Percentiles rank a stretch among this genome's conserved stretches.
These are phyloP conservation scores for Gonatopus flavifemur DNA, from an alignment of 1,140 invertebrate genomes.

Conservation along the genomic window DNA sequence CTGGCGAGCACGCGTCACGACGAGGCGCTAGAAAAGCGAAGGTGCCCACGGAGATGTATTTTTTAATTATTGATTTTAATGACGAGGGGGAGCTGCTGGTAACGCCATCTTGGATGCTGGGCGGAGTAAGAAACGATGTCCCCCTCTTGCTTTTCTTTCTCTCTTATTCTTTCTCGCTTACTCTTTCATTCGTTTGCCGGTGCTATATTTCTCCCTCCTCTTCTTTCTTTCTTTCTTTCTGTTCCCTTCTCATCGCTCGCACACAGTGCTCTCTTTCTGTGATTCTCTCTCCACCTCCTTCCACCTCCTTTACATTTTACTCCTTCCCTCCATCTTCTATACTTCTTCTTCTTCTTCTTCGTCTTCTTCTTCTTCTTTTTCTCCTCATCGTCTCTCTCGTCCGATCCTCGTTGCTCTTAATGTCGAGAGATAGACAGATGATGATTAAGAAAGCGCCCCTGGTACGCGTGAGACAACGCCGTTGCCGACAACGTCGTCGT, in stretches of 20 bases:
- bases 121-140: slow-evolving; percentile 55
- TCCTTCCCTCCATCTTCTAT: slow-evolving; percentile 1
- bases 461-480: slow-evolving; percentile 39
- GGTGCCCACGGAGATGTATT: slow-evolving; percentile 58
- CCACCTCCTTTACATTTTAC: slow-evolving; percentile 8
- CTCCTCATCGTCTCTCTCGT: slow-evolving; percentile 4
- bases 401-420: slow-evolving; percentile 22
- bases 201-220: slow-evolving; percentile 28
- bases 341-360: slow-evolving; percentile 24
- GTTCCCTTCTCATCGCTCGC: slow-evolving; percentile 7
- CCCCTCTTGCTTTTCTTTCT: slow-evolving; percentile 24
- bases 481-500: slow-evolving; percentile 9
- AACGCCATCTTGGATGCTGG: slow-evolving; percentile 61
- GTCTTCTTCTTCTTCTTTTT: slow-evolving; percentile 3
- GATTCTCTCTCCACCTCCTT: not conserved
- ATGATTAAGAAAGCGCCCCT: slow-evolving; percentile 58
- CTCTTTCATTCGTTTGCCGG: slow-evolving; percentile 33
- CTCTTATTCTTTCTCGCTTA: slow-evolving; percentile 17
- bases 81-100: slow-evolving; percentile 54
- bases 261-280: not conserved
- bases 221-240: slow-evolving; percentile 29
- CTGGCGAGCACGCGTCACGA: slow-evolving; percentile 41
- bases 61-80: slow-evolving; percentile 63
- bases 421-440: slow-evolving; percentile 57
- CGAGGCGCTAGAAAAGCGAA: slow-evolving; percentile 54